phyloP scores from a whole-genome alignment of 2,797 vertebrate species.

The Schizopygopsis pylzovi region DNA sequence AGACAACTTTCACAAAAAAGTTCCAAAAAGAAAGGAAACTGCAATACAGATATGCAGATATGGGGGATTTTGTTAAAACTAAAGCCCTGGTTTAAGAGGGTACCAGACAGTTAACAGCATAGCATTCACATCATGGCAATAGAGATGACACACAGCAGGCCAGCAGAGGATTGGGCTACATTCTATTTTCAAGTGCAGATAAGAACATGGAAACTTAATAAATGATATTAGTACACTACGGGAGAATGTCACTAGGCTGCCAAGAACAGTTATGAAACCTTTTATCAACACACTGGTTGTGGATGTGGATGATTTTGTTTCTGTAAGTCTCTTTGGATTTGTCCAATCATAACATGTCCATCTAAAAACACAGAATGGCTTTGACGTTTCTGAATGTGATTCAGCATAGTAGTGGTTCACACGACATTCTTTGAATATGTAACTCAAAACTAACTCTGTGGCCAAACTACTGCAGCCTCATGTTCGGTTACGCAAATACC shows the following conservation, averaged over 20 bases:
- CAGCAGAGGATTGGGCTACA: conserved; percentile 51
- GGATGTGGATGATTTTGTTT: conserved; percentile 26
- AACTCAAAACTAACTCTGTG: conserved; percentile 46
- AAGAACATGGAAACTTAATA: conserved; percentile 29
- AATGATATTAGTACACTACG: conserved; percentile 20
- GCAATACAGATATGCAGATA: conserved; percentile 81
- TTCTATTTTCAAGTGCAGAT: conserved; percentile 47
- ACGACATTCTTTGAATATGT: not conserved
- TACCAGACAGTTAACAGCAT: conserved; percentile 68
- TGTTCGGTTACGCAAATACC: not conserved
- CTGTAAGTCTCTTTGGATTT: not conserved
- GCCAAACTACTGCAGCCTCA: conserved; percentile 42
- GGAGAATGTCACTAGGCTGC: conserved; percentile 34
- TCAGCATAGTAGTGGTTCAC: not conserved
- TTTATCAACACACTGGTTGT: conserved; percentile 20
- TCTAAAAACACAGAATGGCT: not conserved
- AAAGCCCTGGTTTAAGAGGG: conserved; percentile 65
- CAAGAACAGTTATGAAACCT: conserved; percentile 36
- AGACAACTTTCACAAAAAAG: conserved; percentile 81
- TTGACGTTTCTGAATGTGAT: not conserved
- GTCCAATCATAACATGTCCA: not conserved
- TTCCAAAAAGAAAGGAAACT: conserved; percentile 77
- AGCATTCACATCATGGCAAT: conserved; percentile 64
- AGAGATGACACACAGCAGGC: conserved; percentile 54
- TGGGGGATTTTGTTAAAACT: conserved; percentile 75